Percentiles rank a stretch among this genome's conserved stretches.
Conservation (phyloP, 2,113 vertebrate genomes). For the Clarias magur region DNA sequence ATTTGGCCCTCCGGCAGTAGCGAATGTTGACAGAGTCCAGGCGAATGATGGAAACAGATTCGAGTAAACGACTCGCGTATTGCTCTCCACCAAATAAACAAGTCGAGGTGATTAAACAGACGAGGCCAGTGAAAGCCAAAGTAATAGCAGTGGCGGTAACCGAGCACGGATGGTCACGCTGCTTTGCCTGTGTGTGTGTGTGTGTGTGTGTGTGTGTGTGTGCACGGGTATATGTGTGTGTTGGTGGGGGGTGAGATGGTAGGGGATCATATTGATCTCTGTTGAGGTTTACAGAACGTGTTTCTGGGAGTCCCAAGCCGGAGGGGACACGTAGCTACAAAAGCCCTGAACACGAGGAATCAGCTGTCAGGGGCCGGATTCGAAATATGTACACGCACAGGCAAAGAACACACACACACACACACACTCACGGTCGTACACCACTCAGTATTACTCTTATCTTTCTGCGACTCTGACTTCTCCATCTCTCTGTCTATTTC, state of each 20-base stretch:
- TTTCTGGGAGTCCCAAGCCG: constrained; percentile 33
- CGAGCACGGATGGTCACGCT: constrained; percentile 2
- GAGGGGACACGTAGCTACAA: constrained; percentile 31
- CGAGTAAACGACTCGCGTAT: constrained; percentile 65
- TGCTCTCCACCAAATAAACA: constrained; percentile 69
- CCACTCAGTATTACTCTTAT: not conserved
- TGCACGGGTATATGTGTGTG: not conserved
- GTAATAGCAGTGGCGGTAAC: constrained; percentile 42
- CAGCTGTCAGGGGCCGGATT: constrained; percentile 25
- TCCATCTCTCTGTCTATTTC: not conserved
- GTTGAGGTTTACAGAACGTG: constrained; percentile 39
- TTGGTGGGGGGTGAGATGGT: constrained; percentile 2
- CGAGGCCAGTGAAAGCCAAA: constrained; percentile 54
- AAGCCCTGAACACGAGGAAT: constrained; percentile 29
- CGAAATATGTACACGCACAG: not conserved
- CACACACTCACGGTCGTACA: not conserved
- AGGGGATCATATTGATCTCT: constrained; percentile 50
- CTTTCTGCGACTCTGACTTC: not conserved
- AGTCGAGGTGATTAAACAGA: constrained; percentile 71
- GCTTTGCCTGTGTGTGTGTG: constrained; percentile 36
- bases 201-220: constrained; percentile 39
- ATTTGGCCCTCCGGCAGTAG: constrained; percentile 36
- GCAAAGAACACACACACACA: not conserved
- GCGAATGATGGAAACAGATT: constrained; percentile 66
- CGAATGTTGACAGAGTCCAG: constrained; percentile 61